Evolutionary conservation across 2,797 vertebrate genomes (phyloP).

Genomic region (Argya squamiceps): DNA sequence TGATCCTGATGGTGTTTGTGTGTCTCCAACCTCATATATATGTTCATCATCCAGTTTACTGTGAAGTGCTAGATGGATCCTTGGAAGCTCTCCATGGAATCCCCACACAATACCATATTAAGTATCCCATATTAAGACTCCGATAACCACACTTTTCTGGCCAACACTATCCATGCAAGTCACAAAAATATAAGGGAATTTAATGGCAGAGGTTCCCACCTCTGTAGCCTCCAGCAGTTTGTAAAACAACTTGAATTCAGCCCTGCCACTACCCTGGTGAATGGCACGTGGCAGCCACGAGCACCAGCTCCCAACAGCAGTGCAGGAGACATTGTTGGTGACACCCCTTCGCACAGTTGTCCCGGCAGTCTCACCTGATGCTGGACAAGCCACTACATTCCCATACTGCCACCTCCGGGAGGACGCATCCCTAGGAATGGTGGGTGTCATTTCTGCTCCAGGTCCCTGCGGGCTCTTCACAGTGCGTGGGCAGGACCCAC

Average conservation of each 20-base stretch:
- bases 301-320: not conserved
- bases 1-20: not conserved
- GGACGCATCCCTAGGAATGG: rapidly evolving
- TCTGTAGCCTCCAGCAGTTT: not conserved
- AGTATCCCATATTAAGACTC: not conserved
- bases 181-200: not conserved
- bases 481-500: rapidly evolving
- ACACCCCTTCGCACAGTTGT: not conserved
- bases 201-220: not conserved
- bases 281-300: rapidly evolving
- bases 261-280: not conserved
- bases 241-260: not conserved
- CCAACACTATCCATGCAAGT: not conserved
- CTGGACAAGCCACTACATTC: not conserved
- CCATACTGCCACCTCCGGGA: rapidly evolving
- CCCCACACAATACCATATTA: too few relatives aligned
- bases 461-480: rapidly evolving
- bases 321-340: rapidly evolving
- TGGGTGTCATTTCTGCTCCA: not conserved
- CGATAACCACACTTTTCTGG: rapidly evolving
- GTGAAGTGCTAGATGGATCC: not conserved
- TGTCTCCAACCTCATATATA: not conserved
- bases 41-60: too few relatives aligned
- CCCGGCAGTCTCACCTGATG: rapidly evolving
- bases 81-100: too few relatives aligned